These are phyloP conservation scores for Cremastinae sp. DNA, from an alignment of 2,888 invertebrate species.

Conservation along the genomic window DNA sequence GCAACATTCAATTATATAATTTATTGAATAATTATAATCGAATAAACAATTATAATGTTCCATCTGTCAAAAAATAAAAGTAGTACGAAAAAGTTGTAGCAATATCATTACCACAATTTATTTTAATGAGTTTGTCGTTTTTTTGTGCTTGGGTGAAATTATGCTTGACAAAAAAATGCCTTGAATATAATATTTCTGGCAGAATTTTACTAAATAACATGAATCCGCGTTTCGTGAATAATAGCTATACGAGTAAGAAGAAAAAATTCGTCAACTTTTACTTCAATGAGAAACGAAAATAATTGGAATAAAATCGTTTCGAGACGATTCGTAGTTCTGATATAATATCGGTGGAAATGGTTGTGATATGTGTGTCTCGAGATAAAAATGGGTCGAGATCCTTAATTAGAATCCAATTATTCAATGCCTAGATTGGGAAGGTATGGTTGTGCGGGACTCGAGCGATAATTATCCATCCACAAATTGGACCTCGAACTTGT, in stretches of 20 bases:
- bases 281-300: neutral
- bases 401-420: slow-evolving; percentile 76
- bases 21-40: too few species aligned
- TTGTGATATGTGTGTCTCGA: slow-evolving; percentile 13
- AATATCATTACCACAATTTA: too few species aligned
- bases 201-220: too few species aligned
- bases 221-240: too few species aligned
- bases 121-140: too few species aligned
- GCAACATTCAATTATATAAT: too few species aligned
- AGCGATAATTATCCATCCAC: slow-evolving; percentile 63
- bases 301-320: neutral
- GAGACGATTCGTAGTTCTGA: neutral
- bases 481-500: slow-evolving; percentile 60
- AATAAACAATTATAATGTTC: too few species aligned
- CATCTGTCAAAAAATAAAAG: too few species aligned
- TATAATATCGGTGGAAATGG: neutral
- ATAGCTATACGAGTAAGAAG: neutral
- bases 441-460: slow-evolving; percentile 30
- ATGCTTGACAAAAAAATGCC: too few species aligned
- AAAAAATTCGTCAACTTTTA: neutral
- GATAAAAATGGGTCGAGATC: slow-evolving; percentile 70
- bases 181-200: too few species aligned
- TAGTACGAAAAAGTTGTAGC: too few species aligned
- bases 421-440: slow-evolving; percentile 64
- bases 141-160: too few species aligned